Evolutionary conservation across 1,140 invertebrate genomes (phyloP), one percentile per base, ranked within the genome.

Genomic region (Scaptomyza graminum): DNA sequence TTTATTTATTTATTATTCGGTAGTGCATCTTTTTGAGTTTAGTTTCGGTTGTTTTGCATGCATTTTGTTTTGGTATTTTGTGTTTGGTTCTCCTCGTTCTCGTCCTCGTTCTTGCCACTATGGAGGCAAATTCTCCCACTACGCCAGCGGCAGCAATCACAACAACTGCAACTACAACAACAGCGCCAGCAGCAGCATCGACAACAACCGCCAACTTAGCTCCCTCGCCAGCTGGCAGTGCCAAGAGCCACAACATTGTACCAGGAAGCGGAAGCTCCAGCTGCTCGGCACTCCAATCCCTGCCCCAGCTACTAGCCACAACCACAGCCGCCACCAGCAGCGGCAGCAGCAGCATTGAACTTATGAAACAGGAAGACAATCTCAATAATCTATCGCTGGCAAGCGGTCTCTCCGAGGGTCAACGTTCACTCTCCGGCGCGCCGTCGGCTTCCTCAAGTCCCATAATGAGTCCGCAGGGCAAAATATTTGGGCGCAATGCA

Each of bases 401-500:
- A 63, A 91, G 90, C 25, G 81, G 72, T 0, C 39, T 89, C 0
- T 91, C 90, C 9, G 90, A 91, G 43, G 90, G 90, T 18, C 90
- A 91, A 49, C 70, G 90, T 34, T 91, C 90, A 1, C 68, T 90
- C 0, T 91, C 90, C 2, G 90, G 80, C 9, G 90, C 90, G 9
- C 87, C 90, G 13, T 91, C 91, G 52, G 79, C 91, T 6, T 90
- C 87, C 49, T 91, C 91, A 51, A 92, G 76, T 68, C 91, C 91
- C 16, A 90, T 92, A 16, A 50, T 92, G n/a, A 91, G 90, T 78
- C 90, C 91, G 34, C 88, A 90, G 46, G 90, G 90, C 63, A 92
- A 92, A 61, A 92, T 92, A 12, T 82, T 92, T 28, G 92, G 92
- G 47, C 82, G 92, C 46, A 92, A 92, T 78, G 89, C 90, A 5